Percentiles rank a stretch among this genome's conserved stretches.
Evolutionary conservation across 2,797 vertebrate species (phyloP).

Genomic region (Pelobates cultripes): DNA sequence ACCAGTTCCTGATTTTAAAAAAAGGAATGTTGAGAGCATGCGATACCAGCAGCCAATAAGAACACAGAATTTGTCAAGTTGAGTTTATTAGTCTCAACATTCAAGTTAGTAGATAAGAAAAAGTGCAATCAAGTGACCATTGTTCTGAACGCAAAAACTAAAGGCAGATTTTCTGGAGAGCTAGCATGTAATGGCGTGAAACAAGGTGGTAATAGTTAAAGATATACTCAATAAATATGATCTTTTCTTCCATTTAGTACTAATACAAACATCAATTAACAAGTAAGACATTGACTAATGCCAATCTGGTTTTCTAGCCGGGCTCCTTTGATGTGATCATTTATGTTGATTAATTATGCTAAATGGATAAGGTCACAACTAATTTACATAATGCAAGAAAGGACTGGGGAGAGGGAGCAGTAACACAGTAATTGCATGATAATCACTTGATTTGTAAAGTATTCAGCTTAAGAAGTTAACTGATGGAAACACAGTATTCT

Average conservation of each 20-base stretch:
- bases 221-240: background rate
- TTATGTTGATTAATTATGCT: constrained; percentile 62
- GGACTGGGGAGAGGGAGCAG: constrained; percentile 48
- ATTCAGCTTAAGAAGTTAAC: constrained; percentile 43
- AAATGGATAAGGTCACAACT: constrained; percentile 62
- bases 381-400: constrained; percentile 63
- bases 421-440: constrained; percentile 54
- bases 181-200: too few relatives aligned
- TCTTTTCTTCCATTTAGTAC: background rate
- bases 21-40: too few relatives aligned
- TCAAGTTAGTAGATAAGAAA: too few relatives aligned
- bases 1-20: too few relatives aligned
- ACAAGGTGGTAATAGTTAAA: background rate
- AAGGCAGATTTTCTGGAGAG: too few relatives aligned
- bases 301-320: constrained; percentile 60
- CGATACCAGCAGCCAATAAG: too few relatives aligned
- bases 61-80: too few relatives aligned
- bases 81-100: too few relatives aligned
- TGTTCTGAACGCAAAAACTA: too few relatives aligned
- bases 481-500: constrained; percentile 19
- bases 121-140: too few relatives aligned
- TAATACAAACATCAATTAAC: constrained; percentile 44
- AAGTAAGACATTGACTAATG: constrained; percentile 55
- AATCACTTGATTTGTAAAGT: constrained; percentile 55
- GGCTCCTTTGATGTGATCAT: constrained; percentile 60